Evolutionary conservation across 2,888 invertebrate genomes (phyloP).

Genomic region (Dioctria rufipes): DNA sequence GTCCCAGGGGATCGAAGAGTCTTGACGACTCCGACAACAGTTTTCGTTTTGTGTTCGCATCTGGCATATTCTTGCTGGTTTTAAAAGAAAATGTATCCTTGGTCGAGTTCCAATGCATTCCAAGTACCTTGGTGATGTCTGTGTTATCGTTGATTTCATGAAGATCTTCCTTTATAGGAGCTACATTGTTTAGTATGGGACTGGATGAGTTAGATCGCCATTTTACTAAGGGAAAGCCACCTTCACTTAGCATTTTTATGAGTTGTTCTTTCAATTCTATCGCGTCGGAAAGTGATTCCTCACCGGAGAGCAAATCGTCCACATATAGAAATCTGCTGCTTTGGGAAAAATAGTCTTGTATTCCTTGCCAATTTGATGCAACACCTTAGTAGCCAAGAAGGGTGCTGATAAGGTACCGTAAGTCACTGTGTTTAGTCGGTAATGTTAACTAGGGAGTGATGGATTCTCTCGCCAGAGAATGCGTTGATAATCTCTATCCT

Average conservation of each 20-base stretch:
- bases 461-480: background rate
- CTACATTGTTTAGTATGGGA: background rate
- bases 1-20: background rate
- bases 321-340: background rate
- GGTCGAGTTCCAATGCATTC: background rate
- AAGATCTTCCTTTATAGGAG: background rate
- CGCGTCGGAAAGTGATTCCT: background rate
- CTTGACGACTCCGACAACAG: background rate
- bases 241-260: background rate
- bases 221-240: background rate
- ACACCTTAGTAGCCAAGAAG: background rate
- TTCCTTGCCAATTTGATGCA: background rate
- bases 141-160: background rate
- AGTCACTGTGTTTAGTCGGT: background rate
- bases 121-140: conserved; percentile 1
- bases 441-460: background rate
- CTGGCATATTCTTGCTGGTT: background rate
- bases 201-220: background rate
- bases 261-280: background rate
- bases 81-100: background rate
- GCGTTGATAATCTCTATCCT: background rate
- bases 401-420: background rate
- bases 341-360: background rate
- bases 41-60: background rate
- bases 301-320: background rate